These are phyloP conservation scores for Dromaius novaehollandiae DNA, from an alignment of 2,113 vertebrate species.

Conservation along the genomic window DNA sequence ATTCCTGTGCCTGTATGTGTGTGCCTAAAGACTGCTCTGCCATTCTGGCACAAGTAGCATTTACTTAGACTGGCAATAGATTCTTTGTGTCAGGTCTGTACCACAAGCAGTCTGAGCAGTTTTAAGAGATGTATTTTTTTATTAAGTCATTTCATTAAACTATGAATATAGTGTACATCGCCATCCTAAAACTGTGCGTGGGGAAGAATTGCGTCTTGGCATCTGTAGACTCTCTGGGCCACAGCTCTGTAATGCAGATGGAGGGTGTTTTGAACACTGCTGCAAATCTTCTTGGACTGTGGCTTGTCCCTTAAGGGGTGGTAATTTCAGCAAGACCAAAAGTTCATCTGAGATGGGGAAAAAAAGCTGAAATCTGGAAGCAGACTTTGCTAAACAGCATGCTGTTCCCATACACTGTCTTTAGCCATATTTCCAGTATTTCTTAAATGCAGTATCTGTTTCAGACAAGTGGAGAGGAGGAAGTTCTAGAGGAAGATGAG, in stretches of 20 bases:
- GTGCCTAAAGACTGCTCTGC: neutral
- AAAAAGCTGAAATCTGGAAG: neutral
- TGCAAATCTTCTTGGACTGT: neutral
- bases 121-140: neutral
- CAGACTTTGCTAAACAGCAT: neutral
- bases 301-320: neutral
- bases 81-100: neutral
- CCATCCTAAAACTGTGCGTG: neutral
- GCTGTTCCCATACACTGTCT: neutral
- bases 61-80: neutral
- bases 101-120: neutral
- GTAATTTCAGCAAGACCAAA: neutral
- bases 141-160: neutral
- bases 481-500: constrained; percentile 79
- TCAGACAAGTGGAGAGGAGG: constrained; percentile 82
- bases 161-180: fast-evolving
- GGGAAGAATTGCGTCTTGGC: neutral
- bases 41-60: neutral
- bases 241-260: neutral
- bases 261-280: neutral
- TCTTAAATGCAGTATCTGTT: neutral
- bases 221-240: neutral
- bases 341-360: neutral
- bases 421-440: neutral
- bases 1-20: neutral